Base-by-base conservation (phyloP, 1,140 invertebrate species). In the Drosophila punjabiensis region DNA sequence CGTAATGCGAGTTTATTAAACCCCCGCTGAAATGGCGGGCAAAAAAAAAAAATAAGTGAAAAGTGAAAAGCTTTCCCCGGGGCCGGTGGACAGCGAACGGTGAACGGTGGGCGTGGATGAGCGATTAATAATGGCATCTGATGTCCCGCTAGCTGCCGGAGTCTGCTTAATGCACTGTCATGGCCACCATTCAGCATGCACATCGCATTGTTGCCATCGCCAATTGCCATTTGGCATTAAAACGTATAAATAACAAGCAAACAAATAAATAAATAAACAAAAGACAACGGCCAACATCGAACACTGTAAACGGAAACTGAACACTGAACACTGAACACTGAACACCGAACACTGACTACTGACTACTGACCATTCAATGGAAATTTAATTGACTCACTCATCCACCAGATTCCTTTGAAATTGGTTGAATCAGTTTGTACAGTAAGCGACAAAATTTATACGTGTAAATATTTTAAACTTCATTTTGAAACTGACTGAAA, bases 231-330 rank as follows among this genome's bases (percentile, higher is more conserved):
- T 79, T 81, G 84, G 71, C 81, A 88, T 83, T 88, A 77, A 83
- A 73, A 82, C 66, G 73, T 84, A 81, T 88, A 84, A 89, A 88
- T 84, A 89, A 67, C 81, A 89, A 55, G 65, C 53, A 79, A 79
- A 79, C 56, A 79, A 78, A 70, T 59, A 76, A 77, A 76, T 69
- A 56, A 69, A 78, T 52, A 76, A 81, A 68, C 58, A 61, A 82
- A 82, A 65, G 73, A 85, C 79, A 84, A 82, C 79, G 64, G 43
- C 11, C 48, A 39, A 64, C 52, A 63, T 69, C 55, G 60, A 45
- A 52, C 66, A 60, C 30, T 53, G 32, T 43, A 68, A 65, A 32
- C 33, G 48, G 32, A 75, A 68, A 41, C 68, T 53, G 68, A 69
- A 70, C 69, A 61, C 68, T 43, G 53, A 58, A 45, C 28, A 53